Evolutionary conservation across 2,888 invertebrate species (phyloP).

Genomic region (Gerris lacustris): DNA sequence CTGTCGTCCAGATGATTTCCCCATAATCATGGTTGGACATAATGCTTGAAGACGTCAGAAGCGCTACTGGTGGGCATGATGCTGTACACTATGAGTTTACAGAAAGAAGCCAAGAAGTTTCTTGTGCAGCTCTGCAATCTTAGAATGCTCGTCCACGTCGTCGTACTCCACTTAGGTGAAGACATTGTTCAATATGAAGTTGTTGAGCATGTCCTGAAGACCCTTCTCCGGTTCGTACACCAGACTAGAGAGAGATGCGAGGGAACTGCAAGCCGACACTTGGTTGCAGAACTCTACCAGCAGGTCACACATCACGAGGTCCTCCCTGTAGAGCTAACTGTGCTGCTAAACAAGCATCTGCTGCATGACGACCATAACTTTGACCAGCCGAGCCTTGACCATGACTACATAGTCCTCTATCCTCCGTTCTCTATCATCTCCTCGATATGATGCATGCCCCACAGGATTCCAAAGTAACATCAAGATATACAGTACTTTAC

Average conservation of each 20-base stretch:
- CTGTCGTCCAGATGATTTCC: conserved; percentile 92
- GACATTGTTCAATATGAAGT: conserved; percentile 84
- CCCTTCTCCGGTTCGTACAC: conserved; percentile 68
- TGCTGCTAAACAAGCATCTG: conserved; percentile 54
- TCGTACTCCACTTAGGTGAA: conserved; percentile 87
- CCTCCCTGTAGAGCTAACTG: conserved; percentile 58
- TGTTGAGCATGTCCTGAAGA: conserved; percentile 70
- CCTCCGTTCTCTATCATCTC: conserved; percentile 52
- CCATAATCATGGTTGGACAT: conserved; percentile 98
- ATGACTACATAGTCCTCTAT: conserved; percentile 51
- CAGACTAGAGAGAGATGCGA: conserved; percentile 42
- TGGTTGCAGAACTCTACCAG: conserved; percentile 86
- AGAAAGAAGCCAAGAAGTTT: conserved; percentile 91
- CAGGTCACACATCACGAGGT: conserved; percentile 88
- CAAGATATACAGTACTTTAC: conserved; percentile 70
- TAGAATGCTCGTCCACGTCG: conserved; percentile 84
- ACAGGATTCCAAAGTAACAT: conserved; percentile 52
- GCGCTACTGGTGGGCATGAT: conserved; percentile 85
- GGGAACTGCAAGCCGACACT: conserved; percentile 40
- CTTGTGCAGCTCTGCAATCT: conserved; percentile 96
- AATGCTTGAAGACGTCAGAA: conserved; percentile 91
- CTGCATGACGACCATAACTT: conserved; percentile 61
- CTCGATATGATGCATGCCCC: conserved; percentile 77
- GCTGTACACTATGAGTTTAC: conserved; percentile 95
- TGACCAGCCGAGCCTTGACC: conserved; percentile 51